Evolutionary conservation across 2,888 invertebrate species (phyloP), one percentile per base, ranked within the genome.

Genomic region (Tetramorium bicarinatum): DNA sequence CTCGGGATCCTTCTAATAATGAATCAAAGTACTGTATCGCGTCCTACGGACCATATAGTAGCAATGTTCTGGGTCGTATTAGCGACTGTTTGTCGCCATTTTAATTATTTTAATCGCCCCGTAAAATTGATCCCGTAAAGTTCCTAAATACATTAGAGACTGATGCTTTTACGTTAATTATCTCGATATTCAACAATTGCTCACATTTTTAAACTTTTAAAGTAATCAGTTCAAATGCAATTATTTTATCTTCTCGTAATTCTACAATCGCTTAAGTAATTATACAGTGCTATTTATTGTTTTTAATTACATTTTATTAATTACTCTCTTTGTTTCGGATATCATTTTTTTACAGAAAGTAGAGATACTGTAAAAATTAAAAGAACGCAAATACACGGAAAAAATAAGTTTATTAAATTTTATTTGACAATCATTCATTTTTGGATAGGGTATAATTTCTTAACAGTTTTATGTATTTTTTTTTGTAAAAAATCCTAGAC

Each of bases 11-110:
- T 83, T 72, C 86, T 80, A 72, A 44, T 83, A 87, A 93, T 93
- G 92, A 93, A 93, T 93, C 92, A 88, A 91, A 87, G 85, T 91
- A 87, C 92, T 93, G 91, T 93, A 83, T 61, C 47, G 25, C 54
- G 72, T 87, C 86, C 84, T 44, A 69, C 66, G 74, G 18, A 38
- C 38, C 18, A 9, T 44, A 47, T 82, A 74, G 34, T 49, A 61
- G 71, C 47, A 34, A 13, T 59, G 76, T 52, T 44, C 47, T 6
- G 21, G 34, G 18, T 11, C 61, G 38, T 49, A 74, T 61, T 81
- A 75, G 76, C 44, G n/a, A 75, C 49, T 49, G 29, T 66, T 77
- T 52, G 54, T 67, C 69, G 77, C n/a, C 29, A 29, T 61, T 85
- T 82, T 67, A 77, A 77, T 77, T 66, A 76, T 76, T 76, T 44